Evolutionary conservation across 2,888 invertebrate species (phyloP).

Genomic region (Dioctria rufipes): DNA sequence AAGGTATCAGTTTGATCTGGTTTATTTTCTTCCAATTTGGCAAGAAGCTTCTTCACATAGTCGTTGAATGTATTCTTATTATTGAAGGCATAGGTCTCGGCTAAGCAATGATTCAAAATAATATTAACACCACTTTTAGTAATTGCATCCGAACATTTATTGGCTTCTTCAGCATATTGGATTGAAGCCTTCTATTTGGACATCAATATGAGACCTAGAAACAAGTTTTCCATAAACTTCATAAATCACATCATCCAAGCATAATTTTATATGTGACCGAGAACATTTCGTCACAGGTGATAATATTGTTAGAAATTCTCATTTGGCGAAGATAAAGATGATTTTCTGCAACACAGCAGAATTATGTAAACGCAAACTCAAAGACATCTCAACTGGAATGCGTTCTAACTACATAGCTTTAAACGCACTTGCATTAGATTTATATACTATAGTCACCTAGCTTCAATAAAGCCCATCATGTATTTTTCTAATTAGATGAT

Average conservation of each 20-base stretch:
- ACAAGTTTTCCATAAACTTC: slow-evolving; percentile 93
- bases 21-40: slow-evolving; percentile 82
- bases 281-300: slow-evolving; percentile 98
- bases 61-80: slow-evolving; percentile 96
- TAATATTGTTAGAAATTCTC: slow-evolving; percentile 96
- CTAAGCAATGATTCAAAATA: slow-evolving; percentile 91
- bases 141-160: slow-evolving; percentile 83
- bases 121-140: slow-evolving; percentile 92
- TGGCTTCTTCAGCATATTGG: slow-evolving; percentile 93
- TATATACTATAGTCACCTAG: too few relatives aligned
- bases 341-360: slow-evolving; percentile 56
- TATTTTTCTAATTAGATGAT: too few relatives aligned
- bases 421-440: too few relatives aligned
- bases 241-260: slow-evolving; percentile 93
- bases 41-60: slow-evolving; percentile 95
- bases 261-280: slow-evolving; percentile 96
- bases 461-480: too few relatives aligned
- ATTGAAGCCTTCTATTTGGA: slow-evolving; percentile 89
- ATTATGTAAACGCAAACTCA: slow-evolving; percentile 51
- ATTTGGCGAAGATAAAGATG: slow-evolving; percentile 78
- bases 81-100: slow-evolving; percentile 87
- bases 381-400: slow-evolving; percentile 57
- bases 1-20: slow-evolving; percentile 91
- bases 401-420: too few relatives aligned
- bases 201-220: slow-evolving; percentile 82